These are phyloP conservation scores for Microctonus aethiopoides DNA, from an alignment of 2,888 invertebrate genomes.

Conservation along the genomic window DNA sequence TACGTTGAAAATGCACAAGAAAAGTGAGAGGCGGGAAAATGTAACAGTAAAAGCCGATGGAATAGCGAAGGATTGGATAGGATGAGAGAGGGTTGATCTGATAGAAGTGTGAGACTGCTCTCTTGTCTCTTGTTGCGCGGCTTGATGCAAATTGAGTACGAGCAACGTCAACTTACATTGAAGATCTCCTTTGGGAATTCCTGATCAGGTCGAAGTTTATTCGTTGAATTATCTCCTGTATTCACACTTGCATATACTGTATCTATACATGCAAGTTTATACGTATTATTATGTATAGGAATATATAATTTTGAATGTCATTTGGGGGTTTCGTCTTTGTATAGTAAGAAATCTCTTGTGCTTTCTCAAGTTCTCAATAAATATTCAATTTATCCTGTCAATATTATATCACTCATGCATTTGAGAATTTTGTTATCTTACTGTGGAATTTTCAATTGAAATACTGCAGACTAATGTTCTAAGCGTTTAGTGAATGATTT, in stretches of 20 bases:
- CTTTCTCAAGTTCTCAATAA: slow-evolving; percentile 40
- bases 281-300: no score
- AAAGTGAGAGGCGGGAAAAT: slow-evolving; percentile 16
- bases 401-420: background rate
- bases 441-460: background rate
- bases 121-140: slow-evolving; percentile 36
- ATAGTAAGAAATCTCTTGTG: slow-evolving; percentile 42
- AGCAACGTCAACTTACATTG: slow-evolving; percentile 51
- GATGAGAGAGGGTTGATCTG: slow-evolving; percentile 37
- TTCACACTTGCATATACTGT: slow-evolving; percentile 15
- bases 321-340: slow-evolving; percentile 55
- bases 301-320: slow-evolving; percentile 50
- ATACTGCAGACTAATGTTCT: background rate
- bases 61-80: slow-evolving; percentile 11
- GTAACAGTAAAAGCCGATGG: background rate
- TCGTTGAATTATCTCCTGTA: slow-evolving; percentile 45
- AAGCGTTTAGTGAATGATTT: slow-evolving; percentile 18
- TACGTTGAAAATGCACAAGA: slow-evolving; percentile 25
- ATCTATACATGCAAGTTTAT: slow-evolving; percentile 41
- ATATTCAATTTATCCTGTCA: slow-evolving; percentile 40
- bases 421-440: background rate
- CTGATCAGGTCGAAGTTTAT: slow-evolving; percentile 58
- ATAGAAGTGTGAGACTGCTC: slow-evolving; percentile 34
- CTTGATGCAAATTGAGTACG: slow-evolving; percentile 65
- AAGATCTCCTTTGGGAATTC: slow-evolving; percentile 51